A percentile compares a stretch with the other conserved stretches of the same genome.
phyloP scores from a whole-genome alignment of 2,888 invertebrate species.

The Acronicta psi region DNA sequence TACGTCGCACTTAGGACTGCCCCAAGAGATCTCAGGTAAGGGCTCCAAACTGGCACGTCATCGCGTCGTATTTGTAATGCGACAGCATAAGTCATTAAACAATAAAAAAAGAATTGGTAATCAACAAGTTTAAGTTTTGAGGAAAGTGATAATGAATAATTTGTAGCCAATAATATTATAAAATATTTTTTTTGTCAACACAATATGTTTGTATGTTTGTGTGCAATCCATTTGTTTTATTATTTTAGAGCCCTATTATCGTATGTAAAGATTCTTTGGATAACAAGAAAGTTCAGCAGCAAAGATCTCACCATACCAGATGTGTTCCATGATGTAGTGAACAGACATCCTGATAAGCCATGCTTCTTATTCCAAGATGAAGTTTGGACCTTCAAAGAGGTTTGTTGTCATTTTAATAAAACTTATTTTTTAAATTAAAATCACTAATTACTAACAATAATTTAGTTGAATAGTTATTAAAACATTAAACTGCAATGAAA shows the following conservation, averaged over 20 bases:
- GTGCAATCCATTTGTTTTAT: conserved; percentile 10
- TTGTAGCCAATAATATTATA: neutral
- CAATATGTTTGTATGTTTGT: neutral
- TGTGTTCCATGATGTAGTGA: conserved; percentile 93
- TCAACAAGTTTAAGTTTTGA: neutral
- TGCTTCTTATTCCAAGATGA: conserved; percentile 95
- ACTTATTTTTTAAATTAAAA: neutral
- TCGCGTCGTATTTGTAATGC: conserved; percentile 36
- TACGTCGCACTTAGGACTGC: conserved; percentile 93
- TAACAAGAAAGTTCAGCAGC: conserved; percentile 90
- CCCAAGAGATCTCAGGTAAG: conserved; percentile 93
- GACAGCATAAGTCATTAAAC: conserved; percentile 7
- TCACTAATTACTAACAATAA: no score
- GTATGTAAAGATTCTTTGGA: conserved; percentile 91
- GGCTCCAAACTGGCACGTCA: conserved; percentile 55
- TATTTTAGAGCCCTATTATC: conserved; percentile 91
- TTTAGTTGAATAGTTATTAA: neutral
- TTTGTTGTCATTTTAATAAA: conserved; percentile 68
- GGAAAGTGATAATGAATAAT: neutral
- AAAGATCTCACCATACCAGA: conserved; percentile 93
- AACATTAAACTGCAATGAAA: conserved; percentile 1
- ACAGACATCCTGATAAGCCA: conserved; percentile 94
- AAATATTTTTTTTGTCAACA: conserved; percentile 9
- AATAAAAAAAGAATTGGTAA: conserved; percentile 4
- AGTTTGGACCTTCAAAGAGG: conserved; percentile 95